phyloP scores from a whole-genome alignment of 2,113 vertebrate genomes.

The Ameiurus melas region DNA sequence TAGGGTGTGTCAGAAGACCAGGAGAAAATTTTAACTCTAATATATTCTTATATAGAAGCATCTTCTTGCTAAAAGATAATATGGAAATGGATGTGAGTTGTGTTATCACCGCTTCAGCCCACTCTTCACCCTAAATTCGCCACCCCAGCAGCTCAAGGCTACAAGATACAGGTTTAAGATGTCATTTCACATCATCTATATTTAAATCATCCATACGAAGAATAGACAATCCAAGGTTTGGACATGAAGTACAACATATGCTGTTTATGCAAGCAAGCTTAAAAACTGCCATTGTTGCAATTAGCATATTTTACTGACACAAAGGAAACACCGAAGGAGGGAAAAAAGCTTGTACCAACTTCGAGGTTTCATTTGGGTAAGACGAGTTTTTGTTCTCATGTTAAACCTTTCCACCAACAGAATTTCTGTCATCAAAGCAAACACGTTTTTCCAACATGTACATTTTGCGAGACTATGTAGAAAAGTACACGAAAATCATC shows the following conservation, averaged over 20 bases:
- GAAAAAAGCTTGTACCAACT: neutral
- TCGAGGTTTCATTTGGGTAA: neutral
- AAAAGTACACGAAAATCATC: neutral
- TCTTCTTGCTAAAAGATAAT: neutral
- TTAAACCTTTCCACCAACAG: constrained; percentile 16
- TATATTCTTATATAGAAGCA: neutral
- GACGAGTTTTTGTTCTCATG: neutral
- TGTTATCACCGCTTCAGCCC: neutral
- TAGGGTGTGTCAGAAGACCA: neutral
- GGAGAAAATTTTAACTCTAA: neutral
- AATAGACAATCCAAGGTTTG: neutral
- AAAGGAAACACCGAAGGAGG: neutral
- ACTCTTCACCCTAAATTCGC: neutral
- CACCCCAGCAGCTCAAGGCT: neutral
- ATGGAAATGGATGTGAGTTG: neutral
- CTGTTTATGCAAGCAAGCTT: neutral
- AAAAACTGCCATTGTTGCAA: neutral
- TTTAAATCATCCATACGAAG: neutral
- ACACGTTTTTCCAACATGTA: neutral
- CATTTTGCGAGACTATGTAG: neutral
- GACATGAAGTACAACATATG: neutral
- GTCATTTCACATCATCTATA: neutral
- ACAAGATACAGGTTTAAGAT: neutral
- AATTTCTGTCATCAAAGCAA: neutral
- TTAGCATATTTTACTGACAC: neutral